Conservation (phyloP, 2,113 vertebrate species). For the Eulemur macaco region DNA sequence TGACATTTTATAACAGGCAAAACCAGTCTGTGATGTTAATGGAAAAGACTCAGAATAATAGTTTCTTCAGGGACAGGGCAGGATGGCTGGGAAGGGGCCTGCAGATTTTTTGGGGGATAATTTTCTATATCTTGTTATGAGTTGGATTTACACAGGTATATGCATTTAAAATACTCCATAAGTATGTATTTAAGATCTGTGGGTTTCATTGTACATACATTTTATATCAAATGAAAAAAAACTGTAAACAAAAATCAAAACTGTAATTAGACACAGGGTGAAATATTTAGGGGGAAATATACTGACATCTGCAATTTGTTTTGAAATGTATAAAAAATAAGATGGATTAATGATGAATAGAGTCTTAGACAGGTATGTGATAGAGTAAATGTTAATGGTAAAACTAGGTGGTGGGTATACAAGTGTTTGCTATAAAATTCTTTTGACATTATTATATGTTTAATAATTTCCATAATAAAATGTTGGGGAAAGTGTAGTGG, state of each 20-base stretch:
- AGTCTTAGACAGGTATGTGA: not conserved
- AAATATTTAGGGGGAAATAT: not conserved
- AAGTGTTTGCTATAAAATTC: not conserved
- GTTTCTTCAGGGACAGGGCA: not conserved
- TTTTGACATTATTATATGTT: not conserved
- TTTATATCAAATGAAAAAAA: slow-evolving; percentile 1
- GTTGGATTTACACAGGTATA: not conserved
- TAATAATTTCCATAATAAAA: slow-evolving; percentile 8
- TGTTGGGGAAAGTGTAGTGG: not conserved
- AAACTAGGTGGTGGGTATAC: not conserved
- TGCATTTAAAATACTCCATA: not conserved
- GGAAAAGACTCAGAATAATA: not conserved
- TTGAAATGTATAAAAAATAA: slow-evolving; percentile 31
- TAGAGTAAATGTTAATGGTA: not conserved
- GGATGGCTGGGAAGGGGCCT: not conserved
- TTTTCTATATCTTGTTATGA: not conserved
- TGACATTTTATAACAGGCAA: not conserved
- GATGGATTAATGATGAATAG: not conserved
- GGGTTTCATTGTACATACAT: not conserved
- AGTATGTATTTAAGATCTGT: not conserved
- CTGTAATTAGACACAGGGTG: not conserved
- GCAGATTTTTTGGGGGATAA: not conserved
- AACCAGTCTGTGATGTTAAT: not conserved
- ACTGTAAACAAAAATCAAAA: not conserved
- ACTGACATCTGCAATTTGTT: slow-evolving; percentile 27